phyloP scores from a whole-genome alignment of 2,888 invertebrate genomes.

The Bembecia ichneumoniformis region DNA sequence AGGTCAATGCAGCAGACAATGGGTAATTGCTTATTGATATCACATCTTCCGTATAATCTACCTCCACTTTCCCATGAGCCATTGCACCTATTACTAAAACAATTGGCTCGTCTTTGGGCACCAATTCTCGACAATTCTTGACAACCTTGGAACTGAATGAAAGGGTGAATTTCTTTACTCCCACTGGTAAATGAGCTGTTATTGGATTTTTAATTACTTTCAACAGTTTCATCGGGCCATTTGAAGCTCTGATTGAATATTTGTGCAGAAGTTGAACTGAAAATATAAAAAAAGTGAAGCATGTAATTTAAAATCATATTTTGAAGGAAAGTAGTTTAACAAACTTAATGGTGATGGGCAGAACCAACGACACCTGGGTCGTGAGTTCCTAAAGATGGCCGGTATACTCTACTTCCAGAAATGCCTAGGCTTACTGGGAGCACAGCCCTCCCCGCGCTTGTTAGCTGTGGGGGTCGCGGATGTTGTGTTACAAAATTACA shows the following conservation, averaged over 20 bases:
- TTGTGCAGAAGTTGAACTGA: constrained; percentile 96
- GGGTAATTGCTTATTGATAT: constrained; percentile 97
- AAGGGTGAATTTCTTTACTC: constrained; percentile 90
- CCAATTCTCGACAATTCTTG: constrained; percentile 80
- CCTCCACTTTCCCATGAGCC: constrained; percentile 93
- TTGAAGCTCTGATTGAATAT: constrained; percentile 91
- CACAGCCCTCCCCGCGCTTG: too few relatives aligned
- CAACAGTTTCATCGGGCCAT: constrained; percentile 89
- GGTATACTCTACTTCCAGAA: too few relatives aligned
- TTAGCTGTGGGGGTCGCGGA: too few relatives aligned
- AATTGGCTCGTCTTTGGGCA: constrained; percentile 85
- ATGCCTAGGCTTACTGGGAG: too few relatives aligned
- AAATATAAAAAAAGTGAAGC: constrained; percentile 33
- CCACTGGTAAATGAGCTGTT: constrained; percentile 93
- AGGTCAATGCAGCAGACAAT: constrained; percentile 95
- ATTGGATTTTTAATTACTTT: constrained; percentile 98
- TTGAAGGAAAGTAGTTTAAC: neutral
- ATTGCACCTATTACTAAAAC: constrained; percentile 96
- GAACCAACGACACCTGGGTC: too few relatives aligned
- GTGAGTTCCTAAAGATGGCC: too few relatives aligned
- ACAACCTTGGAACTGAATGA: constrained; percentile 87
- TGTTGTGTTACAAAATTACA: too few relatives aligned
- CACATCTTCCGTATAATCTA: constrained; percentile 91
- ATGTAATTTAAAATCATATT: neutral
- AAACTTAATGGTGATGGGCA: neutral